Evolutionary conservation across 64 coral and sea anemone species (phyloP).

Genomic region (Trachythela sp.): DNA sequence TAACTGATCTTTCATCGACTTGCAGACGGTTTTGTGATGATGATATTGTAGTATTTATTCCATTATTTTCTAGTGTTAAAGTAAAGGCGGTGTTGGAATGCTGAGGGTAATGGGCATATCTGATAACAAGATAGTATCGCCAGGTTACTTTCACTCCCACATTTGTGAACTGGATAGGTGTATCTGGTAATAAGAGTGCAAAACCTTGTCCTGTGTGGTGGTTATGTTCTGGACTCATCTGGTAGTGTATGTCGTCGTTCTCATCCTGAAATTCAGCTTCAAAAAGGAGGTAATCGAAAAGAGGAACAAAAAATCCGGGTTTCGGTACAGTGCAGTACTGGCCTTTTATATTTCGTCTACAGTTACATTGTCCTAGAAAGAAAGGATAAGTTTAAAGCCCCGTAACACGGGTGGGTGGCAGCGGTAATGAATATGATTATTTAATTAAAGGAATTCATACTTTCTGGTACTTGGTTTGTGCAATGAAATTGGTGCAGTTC

Average conservation of each 20-base stretch:
- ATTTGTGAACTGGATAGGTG: slow-evolving; percentile 33
- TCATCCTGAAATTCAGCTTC: slow-evolving; percentile 62
- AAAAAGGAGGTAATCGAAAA: slow-evolving; percentile 58
- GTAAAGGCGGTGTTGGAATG: not conserved
- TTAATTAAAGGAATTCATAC: no score
- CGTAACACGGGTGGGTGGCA: not conserved
- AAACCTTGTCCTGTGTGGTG: slow-evolving; percentile 55
- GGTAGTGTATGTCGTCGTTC: slow-evolving; percentile 25
- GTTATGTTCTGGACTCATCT: not conserved
- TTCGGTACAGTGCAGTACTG: slow-evolving; percentile 28
- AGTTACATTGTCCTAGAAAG: not conserved
- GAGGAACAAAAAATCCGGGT: slow-evolving; percentile 57
- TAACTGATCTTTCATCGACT: no score
- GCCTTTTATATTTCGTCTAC: not conserved
- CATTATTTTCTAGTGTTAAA: no score
- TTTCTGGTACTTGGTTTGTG: no score
- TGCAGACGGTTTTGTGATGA: no score
- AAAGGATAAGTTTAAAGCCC: not conserved
- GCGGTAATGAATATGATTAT: no score
- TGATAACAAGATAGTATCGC: slow-evolving; percentile 46
- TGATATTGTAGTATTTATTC: no score
- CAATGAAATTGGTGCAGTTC: no score
- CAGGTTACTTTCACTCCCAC: slow-evolving; percentile 20
- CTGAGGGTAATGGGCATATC: slow-evolving; percentile 16
- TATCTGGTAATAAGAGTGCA: not conserved